These are phyloP conservation scores for Pseudorhombus dupliciocellatus DNA, from an alignment of 2,113 vertebrate genomes.

Conservation along the genomic window DNA sequence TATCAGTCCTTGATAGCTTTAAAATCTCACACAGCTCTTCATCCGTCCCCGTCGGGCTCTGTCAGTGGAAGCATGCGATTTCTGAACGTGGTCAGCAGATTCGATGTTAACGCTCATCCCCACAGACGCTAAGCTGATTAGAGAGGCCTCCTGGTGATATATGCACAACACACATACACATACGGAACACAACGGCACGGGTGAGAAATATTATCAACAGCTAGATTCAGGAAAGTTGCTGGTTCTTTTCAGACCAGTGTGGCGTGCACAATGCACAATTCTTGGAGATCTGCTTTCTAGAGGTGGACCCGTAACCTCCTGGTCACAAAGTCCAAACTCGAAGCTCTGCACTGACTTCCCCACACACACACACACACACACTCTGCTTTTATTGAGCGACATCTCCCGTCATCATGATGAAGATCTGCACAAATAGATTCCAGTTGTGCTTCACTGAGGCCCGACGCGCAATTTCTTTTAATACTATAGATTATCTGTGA, in stretches of 20 bases:
- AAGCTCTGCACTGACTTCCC: too few relatives aligned
- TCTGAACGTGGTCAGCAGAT: conserved; percentile 26
- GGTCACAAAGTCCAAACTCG: too few relatives aligned
- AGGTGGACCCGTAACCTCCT: too few relatives aligned
- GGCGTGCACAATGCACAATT: too few relatives aligned
- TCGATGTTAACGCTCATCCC: neutral
- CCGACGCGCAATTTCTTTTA: conserved; percentile 12
- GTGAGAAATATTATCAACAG: neutral
- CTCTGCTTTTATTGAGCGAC: neutral
- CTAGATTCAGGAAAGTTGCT: too few relatives aligned
- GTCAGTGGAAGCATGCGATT: conserved; percentile 35
- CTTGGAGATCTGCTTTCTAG: too few relatives aligned
- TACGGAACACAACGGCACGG: neutral
- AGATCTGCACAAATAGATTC: neutral
- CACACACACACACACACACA: too few relatives aligned
- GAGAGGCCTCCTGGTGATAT: neutral
- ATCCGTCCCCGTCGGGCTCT: conserved; percentile 29
- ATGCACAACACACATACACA: neutral
- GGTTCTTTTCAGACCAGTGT: too few relatives aligned
- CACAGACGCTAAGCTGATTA: neutral
- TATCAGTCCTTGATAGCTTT: conserved; percentile 61
- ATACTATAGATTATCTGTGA: conserved; percentile 44
- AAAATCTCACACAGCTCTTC: conserved; percentile 25
- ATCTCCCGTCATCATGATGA: neutral
- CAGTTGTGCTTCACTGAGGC: neutral